Conservation (phyloP, 1,140 invertebrate genomes). For the Goniozus legneri region DNA sequence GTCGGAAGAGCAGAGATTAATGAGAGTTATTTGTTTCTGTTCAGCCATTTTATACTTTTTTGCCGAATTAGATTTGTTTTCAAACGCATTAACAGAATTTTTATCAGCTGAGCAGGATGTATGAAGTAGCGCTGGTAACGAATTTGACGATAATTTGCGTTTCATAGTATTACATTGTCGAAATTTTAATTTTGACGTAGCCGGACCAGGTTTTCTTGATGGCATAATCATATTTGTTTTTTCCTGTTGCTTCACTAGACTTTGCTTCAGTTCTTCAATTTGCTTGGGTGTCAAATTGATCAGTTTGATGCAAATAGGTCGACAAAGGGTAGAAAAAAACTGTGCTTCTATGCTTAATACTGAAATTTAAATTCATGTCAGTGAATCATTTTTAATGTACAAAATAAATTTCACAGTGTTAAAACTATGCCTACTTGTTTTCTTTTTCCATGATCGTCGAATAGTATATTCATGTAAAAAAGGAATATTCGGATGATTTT, state of each 20-base stretch:
- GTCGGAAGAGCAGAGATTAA: constrained; percentile 57
- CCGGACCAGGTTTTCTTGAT: constrained; percentile 19
- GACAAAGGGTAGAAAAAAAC: constrained; percentile 43
- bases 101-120: too few species aligned
- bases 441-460: constrained; percentile 37
- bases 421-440: constrained; percentile 39
- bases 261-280: constrained; percentile 38
- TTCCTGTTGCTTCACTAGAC: constrained; percentile 35
- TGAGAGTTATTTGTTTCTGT: constrained; percentile 19
- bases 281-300: constrained; percentile 41
- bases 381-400: constrained; percentile 1
- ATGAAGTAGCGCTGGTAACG: too few species aligned
- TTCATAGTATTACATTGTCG: constrained; percentile 8
- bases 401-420: neutral
- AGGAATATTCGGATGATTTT: constrained; percentile 47
- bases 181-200: constrained; percentile 11
- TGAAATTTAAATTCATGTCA: constrained; percentile 26
- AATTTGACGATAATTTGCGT: constrained; percentile 20
- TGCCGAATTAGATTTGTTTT: neutral
- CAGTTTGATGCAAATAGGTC: constrained; percentile 49
- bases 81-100: too few species aligned
- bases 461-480: constrained; percentile 55
- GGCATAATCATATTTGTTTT: too few species aligned
- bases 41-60: neutral
- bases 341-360: constrained; percentile 41